These are phyloP conservation scores for Mya arenaria DNA, from an alignment of 1,140 invertebrate species.

Conservation along the genomic window DNA sequence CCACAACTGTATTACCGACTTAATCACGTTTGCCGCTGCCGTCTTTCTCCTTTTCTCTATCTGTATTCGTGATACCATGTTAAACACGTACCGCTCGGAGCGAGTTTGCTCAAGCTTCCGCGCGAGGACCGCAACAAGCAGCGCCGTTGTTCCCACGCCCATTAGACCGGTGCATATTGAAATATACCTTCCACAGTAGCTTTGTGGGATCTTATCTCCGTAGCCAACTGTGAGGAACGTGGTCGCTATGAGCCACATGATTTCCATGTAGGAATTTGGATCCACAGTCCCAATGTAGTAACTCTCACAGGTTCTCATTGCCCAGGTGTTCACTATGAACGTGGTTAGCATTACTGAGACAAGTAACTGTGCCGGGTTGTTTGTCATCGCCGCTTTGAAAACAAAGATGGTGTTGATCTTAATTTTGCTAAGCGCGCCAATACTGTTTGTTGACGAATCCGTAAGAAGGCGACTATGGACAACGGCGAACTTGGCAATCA, in stretches of 20 bases:
- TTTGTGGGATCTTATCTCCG: constrained; percentile 77
- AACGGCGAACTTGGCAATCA: constrained; percentile 72
- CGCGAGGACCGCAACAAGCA: constrained; percentile 76
- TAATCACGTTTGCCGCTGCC: constrained; percentile 70
- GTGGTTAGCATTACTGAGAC: constrained; percentile 70
- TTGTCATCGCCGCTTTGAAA: constrained; percentile 78
- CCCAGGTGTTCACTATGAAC: constrained; percentile 75
- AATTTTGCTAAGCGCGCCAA: constrained; percentile 79
- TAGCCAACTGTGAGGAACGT: constrained; percentile 81
- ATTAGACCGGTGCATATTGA: constrained; percentile 75
- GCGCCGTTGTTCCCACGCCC: constrained; percentile 76
- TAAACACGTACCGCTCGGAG: constrained; percentile 70
- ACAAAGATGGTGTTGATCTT: constrained; percentile 78
- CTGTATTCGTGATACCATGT: constrained; percentile 69
- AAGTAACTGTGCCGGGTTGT: constrained; percentile 71
- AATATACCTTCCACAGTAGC: constrained; percentile 77
- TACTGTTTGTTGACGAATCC: constrained; percentile 77
- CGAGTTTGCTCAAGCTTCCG: constrained; percentile 68
- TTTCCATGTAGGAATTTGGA: constrained; percentile 64
- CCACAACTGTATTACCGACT: constrained; percentile 63
- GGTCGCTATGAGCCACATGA: constrained; percentile 80
- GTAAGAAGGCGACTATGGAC: constrained; percentile 78
- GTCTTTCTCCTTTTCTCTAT: constrained; percentile 65
- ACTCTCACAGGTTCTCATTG: constrained; percentile 73
- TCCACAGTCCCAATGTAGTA: constrained; percentile 59